Conservation (phyloP, 2,113 vertebrate species). For the Aythya baeri region DNA sequence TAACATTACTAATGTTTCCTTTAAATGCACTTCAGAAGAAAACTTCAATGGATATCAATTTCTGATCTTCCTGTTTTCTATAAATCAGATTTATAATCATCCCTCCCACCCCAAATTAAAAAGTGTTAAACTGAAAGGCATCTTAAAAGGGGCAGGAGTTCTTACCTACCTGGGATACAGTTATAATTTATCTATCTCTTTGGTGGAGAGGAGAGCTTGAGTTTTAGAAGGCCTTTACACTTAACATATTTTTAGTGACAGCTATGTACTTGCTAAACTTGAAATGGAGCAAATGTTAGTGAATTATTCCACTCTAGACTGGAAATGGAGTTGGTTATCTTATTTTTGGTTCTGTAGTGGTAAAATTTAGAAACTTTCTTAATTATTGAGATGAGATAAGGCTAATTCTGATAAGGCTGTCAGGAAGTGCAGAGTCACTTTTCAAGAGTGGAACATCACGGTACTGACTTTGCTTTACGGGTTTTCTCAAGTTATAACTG, state of each 20-base stretch:
- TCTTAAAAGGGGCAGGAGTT: background rate
- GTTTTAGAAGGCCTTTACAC: background rate
- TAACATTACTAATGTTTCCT: background rate
- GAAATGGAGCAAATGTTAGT: background rate
- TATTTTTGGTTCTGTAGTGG: background rate
- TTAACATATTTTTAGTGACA: background rate
- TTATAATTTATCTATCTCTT: background rate
- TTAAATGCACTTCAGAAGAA: background rate
- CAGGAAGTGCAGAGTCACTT: constrained; percentile 54
- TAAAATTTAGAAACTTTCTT: background rate
- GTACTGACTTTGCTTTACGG: background rate
- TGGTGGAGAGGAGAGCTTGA: background rate
- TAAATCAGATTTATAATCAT: background rate
- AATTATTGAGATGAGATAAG: background rate
- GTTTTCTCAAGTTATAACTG: background rate
- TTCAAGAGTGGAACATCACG: constrained; percentile 46
- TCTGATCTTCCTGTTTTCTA: background rate
- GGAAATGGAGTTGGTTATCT: background rate
- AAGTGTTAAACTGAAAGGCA: background rate
- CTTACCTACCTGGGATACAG: background rate
- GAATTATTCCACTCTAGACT: background rate
- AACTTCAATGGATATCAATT: background rate
- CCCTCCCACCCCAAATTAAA: background rate
- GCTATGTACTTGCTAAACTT: background rate
- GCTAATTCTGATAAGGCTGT: constrained; percentile 36